Evolutionary conservation across 2,888 invertebrate genomes (phyloP).

Genomic region (Oligia latruncula): DNA sequence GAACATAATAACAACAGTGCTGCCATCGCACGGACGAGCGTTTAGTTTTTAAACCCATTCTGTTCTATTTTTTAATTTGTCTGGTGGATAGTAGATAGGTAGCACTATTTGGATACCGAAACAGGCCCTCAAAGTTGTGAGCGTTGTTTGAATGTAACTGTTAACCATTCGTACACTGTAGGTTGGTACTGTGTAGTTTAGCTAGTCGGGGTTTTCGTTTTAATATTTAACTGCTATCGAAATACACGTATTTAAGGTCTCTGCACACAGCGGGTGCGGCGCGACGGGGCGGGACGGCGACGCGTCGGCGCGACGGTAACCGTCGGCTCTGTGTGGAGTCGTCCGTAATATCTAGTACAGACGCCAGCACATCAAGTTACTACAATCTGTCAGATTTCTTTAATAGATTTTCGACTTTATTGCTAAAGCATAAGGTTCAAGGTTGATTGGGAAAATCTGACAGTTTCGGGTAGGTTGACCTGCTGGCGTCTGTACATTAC

Average conservation of each 20-base stretch:
- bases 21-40: neutral
- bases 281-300: too few relatives aligned
- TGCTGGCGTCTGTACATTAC: too few relatives aligned
- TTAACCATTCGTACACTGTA: neutral
- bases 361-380: too few relatives aligned
- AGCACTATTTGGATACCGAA: neutral
- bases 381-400: too few relatives aligned
- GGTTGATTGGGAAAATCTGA: too few relatives aligned
- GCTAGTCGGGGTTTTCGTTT: neutral
- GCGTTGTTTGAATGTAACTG: neutral
- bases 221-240: neutral
- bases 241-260: neutral
- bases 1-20: neutral
- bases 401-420: too few relatives aligned
- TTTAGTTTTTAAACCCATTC: neutral
- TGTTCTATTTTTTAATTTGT: neutral
- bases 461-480: too few relatives aligned
- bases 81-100: neutral
- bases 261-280: too few relatives aligned
- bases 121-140: neutral
- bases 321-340: too few relatives aligned
- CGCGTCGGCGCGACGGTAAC: too few relatives aligned
- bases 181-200: neutral
- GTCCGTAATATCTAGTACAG: too few relatives aligned
- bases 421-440: too few relatives aligned